Base-by-base conservation (phyloP, 2,113 vertebrate genomes). In the Sceloporus tristichus region DNA sequence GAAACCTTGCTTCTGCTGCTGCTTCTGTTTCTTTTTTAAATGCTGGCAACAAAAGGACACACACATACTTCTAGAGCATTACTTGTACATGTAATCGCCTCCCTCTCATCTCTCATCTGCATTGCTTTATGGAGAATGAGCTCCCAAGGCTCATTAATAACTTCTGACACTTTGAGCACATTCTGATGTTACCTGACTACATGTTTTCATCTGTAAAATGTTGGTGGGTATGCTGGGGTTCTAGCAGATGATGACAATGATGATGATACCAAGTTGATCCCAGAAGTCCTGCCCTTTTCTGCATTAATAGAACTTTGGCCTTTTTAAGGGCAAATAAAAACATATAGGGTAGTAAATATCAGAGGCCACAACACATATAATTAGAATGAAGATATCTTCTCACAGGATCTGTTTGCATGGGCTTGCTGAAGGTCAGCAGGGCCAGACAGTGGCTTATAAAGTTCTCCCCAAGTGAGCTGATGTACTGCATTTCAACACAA, bases 321-420 rank as follows among this genome's bases (percentile, higher is more conserved):
- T 91, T 91, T 92, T 93, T 71, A 71, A 71, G 25, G 10, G 10
- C 9, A 71, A 71, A 29, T n/a, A 8, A 11, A 29, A 92, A 89
- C 75, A 89, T 92, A 78, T 86, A 92, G 84, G 65, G 93, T 91
- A 89, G 88, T 86, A 92, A 91, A 82, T 18, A 4, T 80, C 56
- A 53, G 7, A 5, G 66, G 11, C 42, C 19, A 0, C 84, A 85
- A 90, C 74, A 90, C 92, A 78, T 91, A 82, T 85, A 90, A 73
- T 90, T 87, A 90, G 81, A 73, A 94, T 90, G 91, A 92, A 91
- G 48, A 89, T 76, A 79, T 91, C 89, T 88, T 88, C 14, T 82
- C 13, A 62, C 34, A 77, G 56, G 34, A 85, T 65, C 84, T 23
- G 29, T 27, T 66, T 62, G 1, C 7, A n/a, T 10, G 4, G 62